phyloP scores from a whole-genome alignment of 92 coral and sea anemone species.

The Diadumene lineata region DNA sequence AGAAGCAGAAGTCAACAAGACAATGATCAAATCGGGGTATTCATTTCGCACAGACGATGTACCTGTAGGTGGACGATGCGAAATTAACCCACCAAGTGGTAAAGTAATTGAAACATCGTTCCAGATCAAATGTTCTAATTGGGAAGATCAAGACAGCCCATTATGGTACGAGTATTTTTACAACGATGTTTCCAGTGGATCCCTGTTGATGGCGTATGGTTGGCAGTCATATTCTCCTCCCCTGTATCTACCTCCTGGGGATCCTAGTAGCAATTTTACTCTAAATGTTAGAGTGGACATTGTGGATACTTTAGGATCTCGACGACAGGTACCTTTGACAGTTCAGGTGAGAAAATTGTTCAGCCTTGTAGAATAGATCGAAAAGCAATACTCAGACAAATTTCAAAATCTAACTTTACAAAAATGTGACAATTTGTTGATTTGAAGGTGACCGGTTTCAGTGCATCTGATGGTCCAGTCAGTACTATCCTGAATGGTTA shows the following conservation, averaged over 20 bases:
- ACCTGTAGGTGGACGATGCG: conserved; percentile 52
- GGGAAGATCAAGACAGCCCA: conserved; percentile 81
- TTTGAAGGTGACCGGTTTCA: conserved; percentile 52
- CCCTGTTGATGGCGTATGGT: conserved; percentile 60
- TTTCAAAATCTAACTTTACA: neutral
- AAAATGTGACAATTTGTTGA: too few relatives aligned
- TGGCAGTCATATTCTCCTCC: conserved; percentile 37
- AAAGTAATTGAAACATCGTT: conserved; percentile 51
- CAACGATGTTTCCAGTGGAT: conserved; percentile 26
- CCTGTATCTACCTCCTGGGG: conserved; percentile 63
- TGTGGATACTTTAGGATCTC: conserved; percentile 59
- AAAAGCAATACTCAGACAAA: too few relatives aligned
- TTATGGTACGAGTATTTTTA: conserved; percentile 71
- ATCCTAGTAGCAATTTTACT: conserved; percentile 16
- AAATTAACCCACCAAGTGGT: conserved; percentile 52
- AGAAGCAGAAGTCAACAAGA: conserved; percentile 8
- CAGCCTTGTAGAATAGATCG: too few relatives aligned
- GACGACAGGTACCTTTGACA: conserved; percentile 27
- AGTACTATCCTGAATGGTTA: conserved; percentile 44
- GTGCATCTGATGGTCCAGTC: conserved; percentile 42
- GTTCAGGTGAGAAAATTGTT: conserved; percentile 51
- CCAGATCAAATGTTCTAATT: conserved; percentile 49
- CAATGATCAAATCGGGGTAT: conserved; percentile 2
- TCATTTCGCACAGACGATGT: conserved; percentile 35
- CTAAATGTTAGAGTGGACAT: conserved; percentile 55